Evolutionary conservation across 1,140 invertebrate genomes (phyloP).

Genomic region (Camponotus vicinus): DNA sequence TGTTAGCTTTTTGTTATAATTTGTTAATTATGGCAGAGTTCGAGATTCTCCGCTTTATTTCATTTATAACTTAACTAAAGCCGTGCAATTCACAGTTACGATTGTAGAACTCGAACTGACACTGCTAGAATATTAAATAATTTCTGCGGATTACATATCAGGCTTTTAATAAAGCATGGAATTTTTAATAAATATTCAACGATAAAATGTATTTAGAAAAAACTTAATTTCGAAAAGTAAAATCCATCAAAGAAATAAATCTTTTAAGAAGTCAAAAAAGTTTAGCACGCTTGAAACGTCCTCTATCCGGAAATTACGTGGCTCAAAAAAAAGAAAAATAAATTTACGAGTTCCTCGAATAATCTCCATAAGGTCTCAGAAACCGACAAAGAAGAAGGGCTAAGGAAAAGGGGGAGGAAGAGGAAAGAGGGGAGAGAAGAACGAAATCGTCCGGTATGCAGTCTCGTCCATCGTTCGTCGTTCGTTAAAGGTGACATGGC

Average conservation of each 20-base stretch:
- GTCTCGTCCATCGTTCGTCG: conserved; percentile 66
- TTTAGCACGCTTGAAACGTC: neutral
- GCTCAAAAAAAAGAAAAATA: neutral
- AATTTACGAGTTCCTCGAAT: conserved; percentile 18
- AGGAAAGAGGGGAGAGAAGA: neutral
- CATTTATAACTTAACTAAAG: conserved; percentile 31
- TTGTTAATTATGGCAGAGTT: conserved; percentile 39
- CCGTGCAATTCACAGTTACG: neutral
- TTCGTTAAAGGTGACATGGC: conserved; percentile 75
- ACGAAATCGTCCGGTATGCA: conserved; percentile 66
- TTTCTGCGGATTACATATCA: conserved; percentile 9
- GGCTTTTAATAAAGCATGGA: neutral
- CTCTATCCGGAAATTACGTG: conserved; percentile 1
- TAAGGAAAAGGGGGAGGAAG: conserved; percentile 14
- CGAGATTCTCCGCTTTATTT: conserved; percentile 10
- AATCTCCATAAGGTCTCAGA: conserved; percentile 15
- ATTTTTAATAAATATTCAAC: neutral
- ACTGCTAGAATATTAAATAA: conserved; percentile 18
- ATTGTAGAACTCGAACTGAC: neutral
- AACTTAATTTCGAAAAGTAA: neutral
- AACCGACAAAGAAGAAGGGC: conserved; percentile 39
- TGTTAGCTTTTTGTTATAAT: conserved; percentile 16
- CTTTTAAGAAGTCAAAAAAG: neutral
- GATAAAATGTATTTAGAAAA: neutral
- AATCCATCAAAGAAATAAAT: neutral